Evolutionary conservation across 2,888 invertebrate species (phyloP).

Genomic region (Amphipyra berbera): DNA sequence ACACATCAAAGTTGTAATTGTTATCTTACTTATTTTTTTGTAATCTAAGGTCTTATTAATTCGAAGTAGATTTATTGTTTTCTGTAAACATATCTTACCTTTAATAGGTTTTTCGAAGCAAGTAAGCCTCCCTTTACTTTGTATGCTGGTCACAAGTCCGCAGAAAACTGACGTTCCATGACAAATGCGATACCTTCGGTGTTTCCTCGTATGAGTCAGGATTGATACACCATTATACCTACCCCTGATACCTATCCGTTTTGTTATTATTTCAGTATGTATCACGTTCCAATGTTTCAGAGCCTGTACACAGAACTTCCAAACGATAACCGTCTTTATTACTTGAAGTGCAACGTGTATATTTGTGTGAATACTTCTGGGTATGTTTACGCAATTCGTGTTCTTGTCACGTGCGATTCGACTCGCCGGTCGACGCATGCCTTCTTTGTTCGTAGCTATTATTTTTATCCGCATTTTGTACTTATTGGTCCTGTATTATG

Average conservation of each 20-base stretch:
- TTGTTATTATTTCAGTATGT: constrained; percentile 76
- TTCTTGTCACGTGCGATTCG: constrained; percentile 82
- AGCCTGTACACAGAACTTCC: constrained; percentile 58
- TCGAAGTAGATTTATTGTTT: too few species aligned
- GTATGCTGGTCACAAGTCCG: constrained; percentile 30
- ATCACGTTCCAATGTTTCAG: constrained; percentile 78
- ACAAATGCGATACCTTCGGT: constrained; percentile 53
- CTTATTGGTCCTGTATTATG: constrained; percentile 81
- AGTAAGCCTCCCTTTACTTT: constrained; percentile 1
- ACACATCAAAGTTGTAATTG: too few species aligned
- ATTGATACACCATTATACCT: constrained; percentile 68
- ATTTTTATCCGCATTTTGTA: constrained; percentile 83
- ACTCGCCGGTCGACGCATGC: constrained; percentile 75
- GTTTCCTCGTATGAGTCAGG: constrained; percentile 58
- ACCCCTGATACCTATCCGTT: constrained; percentile 65
- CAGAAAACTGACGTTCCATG: constrained; percentile 36
- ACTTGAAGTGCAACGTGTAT: constrained; percentile 57
- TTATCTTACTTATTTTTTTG: too few species aligned
- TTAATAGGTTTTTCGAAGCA: background rate
- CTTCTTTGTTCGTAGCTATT: constrained; percentile 76
- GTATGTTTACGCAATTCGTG: constrained; percentile 75
- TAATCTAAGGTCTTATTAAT: too few species aligned
- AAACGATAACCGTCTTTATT: constrained; percentile 51
- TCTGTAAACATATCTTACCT: too few species aligned
- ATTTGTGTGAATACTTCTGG: constrained; percentile 57